Evolutionary conservation across 2,113 vertebrate genomes (phyloP), one percentile per base, ranked within the genome.

Genomic region (Channa argus): DNA sequence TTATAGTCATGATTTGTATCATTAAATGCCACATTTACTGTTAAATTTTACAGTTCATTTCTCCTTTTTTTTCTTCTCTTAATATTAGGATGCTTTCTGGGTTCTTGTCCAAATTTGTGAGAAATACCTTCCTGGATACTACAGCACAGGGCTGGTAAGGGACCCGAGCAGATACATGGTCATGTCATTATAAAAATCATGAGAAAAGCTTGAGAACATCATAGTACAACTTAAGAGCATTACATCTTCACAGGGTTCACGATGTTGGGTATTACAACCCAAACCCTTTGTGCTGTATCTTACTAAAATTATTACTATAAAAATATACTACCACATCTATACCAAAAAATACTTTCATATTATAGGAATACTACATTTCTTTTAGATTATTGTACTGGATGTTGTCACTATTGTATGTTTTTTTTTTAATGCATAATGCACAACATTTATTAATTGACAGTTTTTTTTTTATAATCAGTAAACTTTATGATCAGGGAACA

Each of bases 41-140:
- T 6, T 39, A 34, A 15, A 13, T 37, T 24, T 14, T 4, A 5
- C 1, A 44, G 4, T 13, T n/a, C 5, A 41, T 41, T 5, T 7
- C 6, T 62, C 8, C 3, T 56, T 53, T 24, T 3, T 54, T n/a
- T 56, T 50, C 24, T 62, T 73, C 3, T 56, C 49, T 34, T 62
- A 71, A 33, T 55, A 14, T 14, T 34, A 95, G 94, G 94, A 95
- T 89, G 95, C 95, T 2, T 95, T 95, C 77, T 95, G 95, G 95
- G 89, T 86, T 68, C 91, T 95, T 49, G 93, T 95, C 36, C 95
- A 95, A 86, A 95, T 95, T 45, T 95, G 95, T 89, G 95, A 95
- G 85, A 95, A 95, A 77, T 95, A 95, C 73, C 91, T 95, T 59
- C 95, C 95, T 53, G 95, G 95, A 71, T 95, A 95, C 72, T 95